Conservation (phyloP, 2,113 vertebrate species). For the Gila orcuttii region DNA sequence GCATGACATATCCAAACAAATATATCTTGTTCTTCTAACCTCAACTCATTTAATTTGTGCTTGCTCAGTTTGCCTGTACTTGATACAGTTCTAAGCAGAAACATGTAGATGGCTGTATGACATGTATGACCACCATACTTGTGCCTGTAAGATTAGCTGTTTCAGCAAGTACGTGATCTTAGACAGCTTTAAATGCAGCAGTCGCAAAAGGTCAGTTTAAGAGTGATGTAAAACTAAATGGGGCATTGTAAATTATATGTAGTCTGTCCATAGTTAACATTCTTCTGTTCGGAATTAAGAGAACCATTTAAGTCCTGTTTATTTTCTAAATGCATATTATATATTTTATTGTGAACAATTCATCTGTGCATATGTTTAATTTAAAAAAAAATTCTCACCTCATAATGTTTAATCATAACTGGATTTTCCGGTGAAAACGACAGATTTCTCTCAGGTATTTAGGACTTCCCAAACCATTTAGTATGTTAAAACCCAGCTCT, state of each 20-base stretch:
- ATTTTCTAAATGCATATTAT: background rate
- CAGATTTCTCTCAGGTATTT: too few species aligned
- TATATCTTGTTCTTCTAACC: slow-evolving; percentile 8
- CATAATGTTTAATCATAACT: too few species aligned
- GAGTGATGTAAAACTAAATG: background rate
- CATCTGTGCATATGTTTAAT: background rate
- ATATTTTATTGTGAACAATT: background rate
- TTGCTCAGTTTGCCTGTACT: slow-evolving; percentile 54
- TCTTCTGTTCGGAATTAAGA: background rate
- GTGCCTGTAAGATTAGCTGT: background rate
- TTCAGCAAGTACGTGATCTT: background rate
- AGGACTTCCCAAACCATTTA: too few species aligned
- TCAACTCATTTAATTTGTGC: slow-evolving; percentile 50
- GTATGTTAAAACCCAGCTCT: too few species aligned
- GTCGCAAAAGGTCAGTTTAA: background rate
- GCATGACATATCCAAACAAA: slow-evolving; percentile 44
- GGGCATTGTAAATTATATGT: too few species aligned
- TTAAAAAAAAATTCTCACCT: background rate
- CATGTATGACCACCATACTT: background rate
- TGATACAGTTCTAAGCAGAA: slow-evolving; percentile 42
- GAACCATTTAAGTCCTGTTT: too few species aligned
- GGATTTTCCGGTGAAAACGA: too few species aligned
- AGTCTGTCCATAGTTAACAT: background rate
- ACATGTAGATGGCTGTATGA: slow-evolving; percentile 39
- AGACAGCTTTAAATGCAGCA: background rate